A percentile compares a stretch with the other conserved stretches of the same genome.
Evolutionary conservation across 2,888 invertebrate species (phyloP).

Genomic region (Ferrisia virgata): DNA sequence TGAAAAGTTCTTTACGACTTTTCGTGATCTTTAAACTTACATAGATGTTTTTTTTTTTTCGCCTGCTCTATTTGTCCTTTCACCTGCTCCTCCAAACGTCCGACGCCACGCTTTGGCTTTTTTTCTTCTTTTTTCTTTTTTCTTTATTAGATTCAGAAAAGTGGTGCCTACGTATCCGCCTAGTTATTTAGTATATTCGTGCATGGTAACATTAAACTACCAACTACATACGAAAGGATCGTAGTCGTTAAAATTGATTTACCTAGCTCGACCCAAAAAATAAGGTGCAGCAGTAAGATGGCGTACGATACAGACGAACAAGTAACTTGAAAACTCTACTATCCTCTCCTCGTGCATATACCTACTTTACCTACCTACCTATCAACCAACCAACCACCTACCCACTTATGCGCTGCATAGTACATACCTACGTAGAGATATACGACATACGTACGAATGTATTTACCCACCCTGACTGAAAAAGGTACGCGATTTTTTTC

Average conservation of each 20-base stretch:
- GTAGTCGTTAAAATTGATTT: slow-evolving; percentile 17
- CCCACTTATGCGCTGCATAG: too few relatives aligned
- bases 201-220: neutral
- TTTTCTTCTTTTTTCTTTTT: neutral
- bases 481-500: neutral
- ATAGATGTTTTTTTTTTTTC: neutral
- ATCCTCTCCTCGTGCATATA: too few relatives aligned
- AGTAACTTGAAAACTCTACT: neutral
- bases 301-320: too few relatives aligned
- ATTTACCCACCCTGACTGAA: neutral
- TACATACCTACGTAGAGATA: too few relatives aligned
- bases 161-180: neutral
- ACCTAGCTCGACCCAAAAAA: neutral
- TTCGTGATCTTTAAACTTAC: neutral
- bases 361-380: neutral
- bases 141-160: neutral
- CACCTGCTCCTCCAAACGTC: neutral
- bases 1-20: neutral
- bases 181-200: neutral
- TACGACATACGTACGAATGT: neutral
- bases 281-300: neutral
- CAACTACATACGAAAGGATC: neutral
- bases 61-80: neutral
- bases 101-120: neutral
- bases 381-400: too few relatives aligned